A percentile compares a stretch with the other conserved stretches of the same genome.
Evolutionary conservation across 2,113 vertebrate genomes (phyloP).

Genomic region (Abramis brama): DNA sequence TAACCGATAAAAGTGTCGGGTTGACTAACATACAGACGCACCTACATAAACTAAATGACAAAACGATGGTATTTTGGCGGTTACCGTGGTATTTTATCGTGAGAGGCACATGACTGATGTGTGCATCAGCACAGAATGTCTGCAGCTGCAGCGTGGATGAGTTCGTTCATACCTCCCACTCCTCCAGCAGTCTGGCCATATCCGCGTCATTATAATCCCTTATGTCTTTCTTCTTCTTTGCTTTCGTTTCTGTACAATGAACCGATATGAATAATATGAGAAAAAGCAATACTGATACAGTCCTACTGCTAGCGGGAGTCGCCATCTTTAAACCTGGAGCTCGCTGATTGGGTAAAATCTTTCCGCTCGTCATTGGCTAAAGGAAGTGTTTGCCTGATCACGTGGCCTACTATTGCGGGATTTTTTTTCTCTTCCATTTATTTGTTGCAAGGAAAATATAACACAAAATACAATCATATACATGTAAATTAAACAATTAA

Average conservation of each 20-base stretch:
- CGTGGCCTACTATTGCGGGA: not conserved
- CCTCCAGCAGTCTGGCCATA: constrained; percentile 94
- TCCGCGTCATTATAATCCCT: constrained; percentile 97
- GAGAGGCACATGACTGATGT: constrained; percentile 1
- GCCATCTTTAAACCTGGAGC: constrained; percentile 74
- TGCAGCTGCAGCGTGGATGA: too few species aligned
- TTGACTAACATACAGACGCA: not conserved
- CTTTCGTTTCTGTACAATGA: constrained; percentile 60
- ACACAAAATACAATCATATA: not conserved
- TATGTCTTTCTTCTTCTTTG: constrained; percentile 90
- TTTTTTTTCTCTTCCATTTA: not conserved
- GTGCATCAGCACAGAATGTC: too few species aligned
- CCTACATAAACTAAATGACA: too few species aligned
- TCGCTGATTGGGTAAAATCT: constrained; percentile 64
- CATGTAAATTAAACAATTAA: too few species aligned
- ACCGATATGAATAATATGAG: constrained; percentile 54
- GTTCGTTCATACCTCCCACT: constrained; percentile 88
- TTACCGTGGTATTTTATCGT: not conserved
- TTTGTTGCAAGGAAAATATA: not conserved
- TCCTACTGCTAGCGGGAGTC: constrained; percentile 57
- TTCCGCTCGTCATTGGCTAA: constrained; percentile 57
- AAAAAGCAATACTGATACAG: constrained; percentile 63
- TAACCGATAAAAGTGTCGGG: not conserved
- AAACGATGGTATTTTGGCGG: not conserved
- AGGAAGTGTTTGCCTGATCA: constrained; percentile 29